Evolutionary conservation across 2,797 vertebrate genomes (phyloP), one percentile per base, ranked within the genome.

Genomic region (Meda fulgida): DNA sequence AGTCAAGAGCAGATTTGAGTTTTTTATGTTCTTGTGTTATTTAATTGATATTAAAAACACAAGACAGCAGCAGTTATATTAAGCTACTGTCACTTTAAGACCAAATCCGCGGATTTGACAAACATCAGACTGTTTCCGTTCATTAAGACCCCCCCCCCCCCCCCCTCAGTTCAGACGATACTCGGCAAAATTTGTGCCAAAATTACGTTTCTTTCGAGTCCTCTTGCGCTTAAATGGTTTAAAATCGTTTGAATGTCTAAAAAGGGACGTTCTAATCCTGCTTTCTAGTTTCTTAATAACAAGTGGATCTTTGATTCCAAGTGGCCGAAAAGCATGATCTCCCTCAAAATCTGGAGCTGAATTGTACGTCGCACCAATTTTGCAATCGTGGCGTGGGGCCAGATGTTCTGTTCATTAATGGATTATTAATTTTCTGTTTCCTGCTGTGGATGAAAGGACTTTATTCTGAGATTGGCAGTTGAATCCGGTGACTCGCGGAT

Each of bases 371-470:
- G 5, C 5, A 14, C n/a, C 13, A 63, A 63, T 63, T 31, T 31
- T 65, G 60, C 60, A 16, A 18, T 31, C 1, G 6, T 31, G 26
- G 14, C 14, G 6, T 31, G 26, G 2, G 26, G 16, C 48, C 48
- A 51, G 46, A 48, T 48, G 46, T 1, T 48, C 46, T 16, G 46
- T 48, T 48, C 14, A 48, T 48, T 16, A 16, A 48, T 48, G 46
- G 4, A 48, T 16, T 16, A 2, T 89, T 83, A 84, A 87, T 90
- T 34, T 51, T 21, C 40, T 14, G 70, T 85, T 92, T 94, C 92
- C 92, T 90, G 89, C 89, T 90, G 82, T 85, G 81, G 84, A 89
- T 93, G 87, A 88, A 31, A 73, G 51, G 11, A 1, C 81, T 91
- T 89, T 90, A 83, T 89, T 91, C 83, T 5, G n/a, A 51, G 23